Percentiles rank a stretch among this genome's conserved stretches.
Conservation (phyloP, 2,888 invertebrate species). For the Philhelius pedissequus region DNA sequence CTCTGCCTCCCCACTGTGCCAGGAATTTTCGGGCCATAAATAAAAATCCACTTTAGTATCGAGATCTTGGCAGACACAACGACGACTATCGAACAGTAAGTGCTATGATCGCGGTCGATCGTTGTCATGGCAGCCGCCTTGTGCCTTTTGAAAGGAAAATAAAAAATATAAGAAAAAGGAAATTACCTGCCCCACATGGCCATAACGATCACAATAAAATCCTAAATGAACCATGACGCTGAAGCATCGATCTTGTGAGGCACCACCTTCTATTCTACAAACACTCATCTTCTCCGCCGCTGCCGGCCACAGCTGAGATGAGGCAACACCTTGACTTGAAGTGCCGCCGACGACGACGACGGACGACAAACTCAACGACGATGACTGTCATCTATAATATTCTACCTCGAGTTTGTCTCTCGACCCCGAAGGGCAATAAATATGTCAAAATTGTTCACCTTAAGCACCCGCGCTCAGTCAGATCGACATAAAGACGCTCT, state of each 20-base stretch:
- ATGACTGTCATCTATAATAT: neutral
- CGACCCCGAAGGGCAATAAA: constrained; percentile 42
- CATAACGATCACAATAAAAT: constrained; percentile 30
- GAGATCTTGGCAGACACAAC: constrained; percentile 32
- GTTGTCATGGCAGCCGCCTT: neutral
- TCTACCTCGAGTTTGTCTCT: neutral
- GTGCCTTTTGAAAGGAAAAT: neutral
- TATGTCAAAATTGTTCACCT: constrained; percentile 57
- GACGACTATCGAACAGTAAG: constrained; percentile 52
- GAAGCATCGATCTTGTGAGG: constrained; percentile 6
- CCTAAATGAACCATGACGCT: constrained; percentile 59
- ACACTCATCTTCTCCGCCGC: constrained; percentile 1
- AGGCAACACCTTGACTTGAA: constrained; percentile 16
- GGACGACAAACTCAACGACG: neutral
- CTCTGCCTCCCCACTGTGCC: constrained; percentile 50
- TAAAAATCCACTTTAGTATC: constrained; percentile 56
- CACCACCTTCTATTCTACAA: constrained; percentile 27
- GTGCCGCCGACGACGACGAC: constrained; percentile 6
- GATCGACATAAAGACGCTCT: constrained; percentile 57
- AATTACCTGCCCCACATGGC: constrained; percentile 39
- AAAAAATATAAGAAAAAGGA: neutral
- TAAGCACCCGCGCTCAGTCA: constrained; percentile 60
- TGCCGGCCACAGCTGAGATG: neutral
- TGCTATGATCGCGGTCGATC: neutral
- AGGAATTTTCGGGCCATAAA: constrained; percentile 56